Base-by-base conservation (phyloP, 2,113 vertebrate genomes). In the Indicator indicator region DNA sequence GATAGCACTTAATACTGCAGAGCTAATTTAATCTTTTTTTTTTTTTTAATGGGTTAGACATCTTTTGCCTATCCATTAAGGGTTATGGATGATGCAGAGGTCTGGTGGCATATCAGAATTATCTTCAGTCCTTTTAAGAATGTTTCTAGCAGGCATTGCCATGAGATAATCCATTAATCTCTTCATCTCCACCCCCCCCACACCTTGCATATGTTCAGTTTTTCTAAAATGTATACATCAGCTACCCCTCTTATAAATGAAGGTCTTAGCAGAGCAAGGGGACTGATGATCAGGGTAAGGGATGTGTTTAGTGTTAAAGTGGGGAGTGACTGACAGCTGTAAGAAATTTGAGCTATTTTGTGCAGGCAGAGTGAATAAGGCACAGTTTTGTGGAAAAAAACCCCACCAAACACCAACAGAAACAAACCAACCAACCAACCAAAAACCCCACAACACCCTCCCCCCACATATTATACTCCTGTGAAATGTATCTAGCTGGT, bases 401-500 rank as follows among this genome's bases (percentile, higher is more conserved):
- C 42, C 40, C 15, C 42, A 44, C 42, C 42, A 44, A 16, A 44
- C 15, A 16, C 42, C 42, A 44, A 44, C 42, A 44, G 16, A 44
- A 44, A 6, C 42, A 16, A 44, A 44, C 42, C 42, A 44, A 44
- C 42, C 42, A 50, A 50, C 46, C 18, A 48, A 48, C 7, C 46
- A 16, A 46, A 46, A 44, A 44, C 36, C 42, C 42, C 42, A 44
- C 42, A 44, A 44, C 82, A 88, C 86, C 78, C 36, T 36, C 26
- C 6, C 0, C 1, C 9, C 14, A 18, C 11, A 9, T 59, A 62
- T 69, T 73, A 18, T 48, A 48, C 6, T 30, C 21, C 30, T 76
- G 50, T 76, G 81, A 89, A 79, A 63, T 28, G 14, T 73, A 30
- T 86, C 76, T 86, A 67, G 54, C 78, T 88, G 62, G 62, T 60